Conservation (phyloP, 2,797 vertebrate genomes). For the Picus viridis region DNA sequence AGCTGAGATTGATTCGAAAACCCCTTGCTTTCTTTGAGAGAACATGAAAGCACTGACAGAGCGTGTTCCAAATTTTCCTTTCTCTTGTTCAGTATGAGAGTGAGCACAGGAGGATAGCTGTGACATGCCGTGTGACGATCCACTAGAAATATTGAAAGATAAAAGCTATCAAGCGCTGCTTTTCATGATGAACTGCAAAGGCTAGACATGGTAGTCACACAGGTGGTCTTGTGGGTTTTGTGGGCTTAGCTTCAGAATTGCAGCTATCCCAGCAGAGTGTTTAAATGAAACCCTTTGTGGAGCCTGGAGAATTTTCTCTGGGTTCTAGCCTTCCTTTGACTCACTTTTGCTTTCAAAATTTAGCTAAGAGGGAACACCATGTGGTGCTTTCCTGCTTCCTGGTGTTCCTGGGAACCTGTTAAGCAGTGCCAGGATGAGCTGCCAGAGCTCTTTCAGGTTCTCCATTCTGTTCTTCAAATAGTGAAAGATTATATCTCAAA, state of each 20-base stretch:
- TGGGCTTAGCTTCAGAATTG: not conserved
- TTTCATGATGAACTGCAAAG: conserved; percentile 39
- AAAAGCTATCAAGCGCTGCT: conserved; percentile 21
- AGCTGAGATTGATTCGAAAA: conserved; percentile 29
- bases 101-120: conserved; percentile 29
- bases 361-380: not conserved
- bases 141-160: conserved; percentile 20
- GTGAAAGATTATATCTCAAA: conserved; percentile 60
- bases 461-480: conserved; percentile 66
- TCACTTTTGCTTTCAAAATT: conserved; percentile 36
- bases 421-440: conserved; percentile 35
- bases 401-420: conserved; percentile 29
- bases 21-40: conserved; percentile 63
- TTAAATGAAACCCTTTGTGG: not conserved
- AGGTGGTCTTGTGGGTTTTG: not conserved
- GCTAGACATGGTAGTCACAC: not conserved
- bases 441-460: conserved; percentile 48
- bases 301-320: not conserved
- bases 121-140: conserved; percentile 18
- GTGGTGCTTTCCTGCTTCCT: not conserved
- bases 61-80: not conserved
- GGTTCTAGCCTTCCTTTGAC: not conserved
- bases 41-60: conserved; percentile 26
- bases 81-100: not conserved
- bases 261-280: not conserved